Conservation (phyloP, 2,113 vertebrate genomes). For the Progne subis region DNA sequence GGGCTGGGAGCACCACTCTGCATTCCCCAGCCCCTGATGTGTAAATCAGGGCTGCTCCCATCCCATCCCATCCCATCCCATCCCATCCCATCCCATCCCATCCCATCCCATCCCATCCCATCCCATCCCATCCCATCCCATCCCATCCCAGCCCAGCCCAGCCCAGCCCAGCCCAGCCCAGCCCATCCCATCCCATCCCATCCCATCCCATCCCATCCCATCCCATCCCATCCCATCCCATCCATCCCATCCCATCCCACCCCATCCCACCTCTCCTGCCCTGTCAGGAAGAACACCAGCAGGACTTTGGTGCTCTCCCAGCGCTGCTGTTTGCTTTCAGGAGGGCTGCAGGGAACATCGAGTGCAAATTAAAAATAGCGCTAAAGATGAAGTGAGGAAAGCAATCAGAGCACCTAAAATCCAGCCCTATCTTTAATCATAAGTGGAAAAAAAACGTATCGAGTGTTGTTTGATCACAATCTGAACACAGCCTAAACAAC, state of each 20-base stretch:
- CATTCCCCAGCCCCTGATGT: not conserved
- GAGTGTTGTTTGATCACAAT: constrained; percentile 57
- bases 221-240: too few relatives aligned
- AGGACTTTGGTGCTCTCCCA: not conserved
- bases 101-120: too few relatives aligned
- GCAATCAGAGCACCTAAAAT: constrained; percentile 53
- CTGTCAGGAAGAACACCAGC: rapidly evolving
- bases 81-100: too few relatives aligned
- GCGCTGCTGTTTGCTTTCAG: not conserved
- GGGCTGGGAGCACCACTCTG: not conserved
- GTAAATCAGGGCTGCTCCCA: not conserved
- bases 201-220: too few relatives aligned
- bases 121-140: too few relatives aligned
- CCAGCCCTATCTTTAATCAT: constrained; percentile 50
- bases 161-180: too few relatives aligned
- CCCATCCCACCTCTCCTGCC: not conserved
- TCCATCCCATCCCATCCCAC: too few relatives aligned
- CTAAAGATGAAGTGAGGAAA: constrained; percentile 1
- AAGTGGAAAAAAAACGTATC: not conserved
- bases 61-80: too few relatives aligned
- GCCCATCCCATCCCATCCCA: too few relatives aligned
- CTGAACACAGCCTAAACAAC: constrained; percentile 65
- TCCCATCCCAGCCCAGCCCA: too few relatives aligned
- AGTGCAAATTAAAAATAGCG: constrained; percentile 36
- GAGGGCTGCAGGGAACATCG: not conserved